A percentile compares a stretch with the other conserved stretches of the same genome.
Conservation (phyloP, 2,113 vertebrate genomes). For the Notiomystis cincta region DNA sequence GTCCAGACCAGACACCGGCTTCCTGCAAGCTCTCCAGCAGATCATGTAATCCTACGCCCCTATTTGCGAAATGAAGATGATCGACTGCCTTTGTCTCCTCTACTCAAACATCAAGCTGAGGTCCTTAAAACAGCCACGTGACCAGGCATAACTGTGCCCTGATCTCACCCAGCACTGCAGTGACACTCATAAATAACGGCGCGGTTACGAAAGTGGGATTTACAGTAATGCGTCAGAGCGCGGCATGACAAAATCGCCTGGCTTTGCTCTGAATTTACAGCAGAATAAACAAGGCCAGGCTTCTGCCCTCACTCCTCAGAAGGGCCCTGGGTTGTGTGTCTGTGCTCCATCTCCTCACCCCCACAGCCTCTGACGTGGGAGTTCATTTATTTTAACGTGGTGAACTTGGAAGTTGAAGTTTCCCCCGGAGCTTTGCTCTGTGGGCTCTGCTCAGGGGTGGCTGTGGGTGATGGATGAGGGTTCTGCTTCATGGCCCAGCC, state of each 20-base stretch:
- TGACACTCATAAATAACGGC: conserved; percentile 36
- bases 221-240: conserved; percentile 41
- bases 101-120: not conserved
- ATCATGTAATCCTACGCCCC: conserved; percentile 48
- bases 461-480: not conserved
- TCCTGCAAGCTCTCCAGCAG: conserved; percentile 38
- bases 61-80: conserved; percentile 51
- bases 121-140: not conserved
- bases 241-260: conserved; percentile 9
- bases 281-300: conserved; percentile 49
- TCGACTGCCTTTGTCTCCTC: conserved; percentile 58
- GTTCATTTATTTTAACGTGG: not conserved
- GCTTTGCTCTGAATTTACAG: conserved; percentile 43
- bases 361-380: not conserved
- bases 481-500: not conserved
- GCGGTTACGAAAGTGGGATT: conserved; percentile 47
- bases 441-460: not conserved
- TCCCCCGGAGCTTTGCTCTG: not conserved
- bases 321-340: not conserved
- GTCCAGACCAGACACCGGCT: conserved; percentile 54
- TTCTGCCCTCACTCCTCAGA: conserved; percentile 12
- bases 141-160: conserved; percentile 22
- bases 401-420: not conserved
- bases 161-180: conserved; percentile 5
- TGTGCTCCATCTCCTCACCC: not conserved